A percentile compares a stretch with the other conserved stretches of the same genome.
These are phyloP conservation scores for Octodon degus DNA, from an alignment of 2,113 vertebrate species.

Conservation along the genomic window DNA sequence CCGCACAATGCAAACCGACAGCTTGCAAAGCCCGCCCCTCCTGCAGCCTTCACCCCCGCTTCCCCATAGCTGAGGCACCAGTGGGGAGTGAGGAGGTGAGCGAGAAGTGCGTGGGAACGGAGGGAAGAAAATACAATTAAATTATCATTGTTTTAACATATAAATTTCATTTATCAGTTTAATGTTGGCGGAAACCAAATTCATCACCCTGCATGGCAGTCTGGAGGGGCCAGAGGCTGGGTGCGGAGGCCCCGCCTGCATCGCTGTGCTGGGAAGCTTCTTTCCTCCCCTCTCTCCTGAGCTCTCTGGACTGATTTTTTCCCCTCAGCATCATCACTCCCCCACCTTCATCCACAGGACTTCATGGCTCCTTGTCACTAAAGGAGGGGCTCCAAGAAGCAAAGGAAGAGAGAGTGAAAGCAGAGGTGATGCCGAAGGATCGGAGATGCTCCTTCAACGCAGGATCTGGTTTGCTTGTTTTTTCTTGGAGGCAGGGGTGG, in stretches of 20 bases:
- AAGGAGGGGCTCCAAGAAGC: background rate
- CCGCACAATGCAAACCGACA: constrained; percentile 90
- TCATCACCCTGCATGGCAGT: constrained; percentile 55
- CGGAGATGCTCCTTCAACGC: background rate
- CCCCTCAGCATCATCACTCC: background rate
- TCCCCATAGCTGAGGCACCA: background rate
- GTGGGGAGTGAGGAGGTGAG: background rate
- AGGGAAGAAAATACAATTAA: constrained; percentile 74
- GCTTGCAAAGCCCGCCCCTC: constrained; percentile 69
- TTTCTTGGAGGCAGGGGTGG: background rate
- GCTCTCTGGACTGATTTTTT: background rate
- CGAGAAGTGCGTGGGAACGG: background rate
- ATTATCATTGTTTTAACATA: constrained; percentile 75
- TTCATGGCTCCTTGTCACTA: background rate
- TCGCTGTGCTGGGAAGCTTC: accelerated
- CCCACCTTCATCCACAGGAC: background rate
- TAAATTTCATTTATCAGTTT: constrained; percentile 71
- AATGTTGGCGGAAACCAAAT: constrained; percentile 66
- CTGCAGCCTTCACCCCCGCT: background rate
- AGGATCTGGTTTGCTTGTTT: background rate
- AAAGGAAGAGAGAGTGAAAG: background rate
- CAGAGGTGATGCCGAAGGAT: background rate
- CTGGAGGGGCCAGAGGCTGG: accelerated
- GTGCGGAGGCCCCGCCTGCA: background rate
- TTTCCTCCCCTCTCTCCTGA: background rate